Percentiles rank a stretch among this genome's conserved stretches.
Conservation (phyloP, 64 coral and sea anemone species). For the Montipora efflorescens region DNA sequence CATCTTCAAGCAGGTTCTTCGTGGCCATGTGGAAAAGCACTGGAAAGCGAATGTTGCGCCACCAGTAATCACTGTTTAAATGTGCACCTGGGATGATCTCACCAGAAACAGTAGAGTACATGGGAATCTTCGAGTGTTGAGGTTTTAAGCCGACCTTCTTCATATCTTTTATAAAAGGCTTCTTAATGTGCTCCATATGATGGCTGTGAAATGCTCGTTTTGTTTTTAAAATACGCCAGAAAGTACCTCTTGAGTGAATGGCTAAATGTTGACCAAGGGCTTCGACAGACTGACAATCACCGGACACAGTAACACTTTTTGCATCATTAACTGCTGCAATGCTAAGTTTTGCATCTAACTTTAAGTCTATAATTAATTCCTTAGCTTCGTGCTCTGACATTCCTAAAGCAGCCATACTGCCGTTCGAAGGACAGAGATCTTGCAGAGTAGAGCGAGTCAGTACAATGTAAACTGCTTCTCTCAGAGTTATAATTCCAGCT, state of each 20-base stretch:
- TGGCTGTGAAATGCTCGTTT: conserved; percentile 80
- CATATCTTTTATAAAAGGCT: conserved; percentile 9
- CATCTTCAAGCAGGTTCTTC: conserved; percentile 40
- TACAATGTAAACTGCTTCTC: conserved; percentile 66
- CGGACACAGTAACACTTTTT: conserved; percentile 70
- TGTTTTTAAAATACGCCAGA: conserved; percentile 74
- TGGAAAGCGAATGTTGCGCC: conserved; percentile 79
- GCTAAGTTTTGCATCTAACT: conserved; percentile 15
- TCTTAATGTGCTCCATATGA: conserved; percentile 71
- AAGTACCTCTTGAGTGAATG: conserved; percentile 30
- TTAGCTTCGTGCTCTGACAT: conserved; percentile 52
- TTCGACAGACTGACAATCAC: conserved; percentile 60
- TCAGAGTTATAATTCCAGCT: conserved; percentile 56
- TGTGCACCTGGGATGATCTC: conserved; percentile 23
- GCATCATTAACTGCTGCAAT: conserved; percentile 76
- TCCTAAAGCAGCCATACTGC: conserved; percentile 82
- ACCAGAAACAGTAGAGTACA: conserved; percentile 72
- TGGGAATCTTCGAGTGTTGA: conserved; percentile 33
- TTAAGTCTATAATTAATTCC: conserved; percentile 27
- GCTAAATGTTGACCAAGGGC: conserved; percentile 52
- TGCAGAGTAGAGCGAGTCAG: conserved; percentile 81
- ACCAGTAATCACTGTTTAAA: conserved; percentile 73
- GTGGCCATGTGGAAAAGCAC: conserved; percentile 66
- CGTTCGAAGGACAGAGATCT: conserved; percentile 49
- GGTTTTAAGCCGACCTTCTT: conserved; percentile 33